Conservation (phyloP, 2,888 invertebrate genomes). For the Sarcophaga rosellei region DNA sequence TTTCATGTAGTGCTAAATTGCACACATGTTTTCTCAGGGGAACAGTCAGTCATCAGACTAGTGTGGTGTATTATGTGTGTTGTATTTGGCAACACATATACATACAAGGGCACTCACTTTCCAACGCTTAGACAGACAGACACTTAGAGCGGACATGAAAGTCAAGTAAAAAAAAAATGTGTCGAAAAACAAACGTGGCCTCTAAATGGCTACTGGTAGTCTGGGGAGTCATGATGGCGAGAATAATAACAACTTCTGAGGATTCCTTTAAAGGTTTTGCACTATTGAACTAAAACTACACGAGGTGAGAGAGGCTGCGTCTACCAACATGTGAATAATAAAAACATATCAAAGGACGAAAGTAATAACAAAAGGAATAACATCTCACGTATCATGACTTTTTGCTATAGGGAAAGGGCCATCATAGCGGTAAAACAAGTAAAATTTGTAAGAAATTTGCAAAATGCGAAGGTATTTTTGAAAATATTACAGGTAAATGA, state of each 20-base stretch:
- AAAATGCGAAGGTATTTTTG: neutral
- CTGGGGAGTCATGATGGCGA: slow-evolving; percentile 60
- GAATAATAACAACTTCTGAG: slow-evolving; percentile 64
- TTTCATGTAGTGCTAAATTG: slow-evolving; percentile 76
- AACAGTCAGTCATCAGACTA: slow-evolving; percentile 57
- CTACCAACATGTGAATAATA: slow-evolving; percentile 2
- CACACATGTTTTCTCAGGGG: slow-evolving; percentile 75
- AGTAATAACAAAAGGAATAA: neutral
- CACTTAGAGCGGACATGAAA: slow-evolving; percentile 46
- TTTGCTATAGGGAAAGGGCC: neutral
- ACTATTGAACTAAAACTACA: slow-evolving; percentile 50
- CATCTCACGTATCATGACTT: neutral
- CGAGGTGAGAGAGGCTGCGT: neutral
- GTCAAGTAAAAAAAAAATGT: slow-evolving; percentile 22
- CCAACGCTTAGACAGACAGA: slow-evolving; percentile 13
- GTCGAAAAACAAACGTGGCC: slow-evolving; percentile 30
- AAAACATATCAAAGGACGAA: slow-evolving; percentile 1
- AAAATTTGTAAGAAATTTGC: slow-evolving; percentile 13
- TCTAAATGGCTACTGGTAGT: slow-evolving; percentile 49
- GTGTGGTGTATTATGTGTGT: neutral
- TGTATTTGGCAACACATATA: slow-evolving; percentile 35
- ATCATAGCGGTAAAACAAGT: neutral
- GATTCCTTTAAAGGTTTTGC: slow-evolving; percentile 22
- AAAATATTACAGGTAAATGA: slow-evolving; percentile 16
- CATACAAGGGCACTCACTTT: neutral